Evolutionary conservation across 1,140 invertebrate species (phyloP).

Genomic region (Laupala kohalensis): DNA sequence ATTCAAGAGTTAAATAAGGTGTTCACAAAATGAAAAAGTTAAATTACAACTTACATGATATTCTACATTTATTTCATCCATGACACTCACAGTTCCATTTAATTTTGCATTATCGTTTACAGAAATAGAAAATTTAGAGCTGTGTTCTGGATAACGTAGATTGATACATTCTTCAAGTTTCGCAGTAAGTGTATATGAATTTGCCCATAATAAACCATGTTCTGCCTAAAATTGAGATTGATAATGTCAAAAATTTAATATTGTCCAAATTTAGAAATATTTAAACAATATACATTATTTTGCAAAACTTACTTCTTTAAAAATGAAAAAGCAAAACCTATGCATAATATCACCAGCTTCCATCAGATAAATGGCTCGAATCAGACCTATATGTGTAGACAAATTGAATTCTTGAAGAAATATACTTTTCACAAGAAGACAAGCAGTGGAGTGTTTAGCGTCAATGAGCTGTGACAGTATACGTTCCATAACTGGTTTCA

Average conservation of each 20-base stretch:
- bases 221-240: neutral
- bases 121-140: neutral
- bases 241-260: neutral
- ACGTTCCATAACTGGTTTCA: conserved; percentile 1
- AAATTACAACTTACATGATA: conserved; percentile 4
- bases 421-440: conserved; percentile 1
- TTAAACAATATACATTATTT: neutral
- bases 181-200: neutral
- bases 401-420: conserved; percentile 2
- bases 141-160: neutral
- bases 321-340: neutral
- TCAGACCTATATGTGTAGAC: neutral
- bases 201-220: neutral
- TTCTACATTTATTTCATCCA: conserved; percentile 1
- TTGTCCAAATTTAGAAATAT: neutral
- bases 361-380: conserved; percentile 2
- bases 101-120: neutral
- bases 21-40: no score
- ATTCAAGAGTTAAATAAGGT: no score
- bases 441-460: neutral
- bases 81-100: neutral
- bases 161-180: neutral
- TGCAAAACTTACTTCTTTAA: conserved; percentile 2
- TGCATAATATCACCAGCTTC: conserved; percentile 9
- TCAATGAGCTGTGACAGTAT: neutral